Base-by-base conservation (phyloP, 2,888 invertebrate species). In the Eupithecia abbreviata region DNA sequence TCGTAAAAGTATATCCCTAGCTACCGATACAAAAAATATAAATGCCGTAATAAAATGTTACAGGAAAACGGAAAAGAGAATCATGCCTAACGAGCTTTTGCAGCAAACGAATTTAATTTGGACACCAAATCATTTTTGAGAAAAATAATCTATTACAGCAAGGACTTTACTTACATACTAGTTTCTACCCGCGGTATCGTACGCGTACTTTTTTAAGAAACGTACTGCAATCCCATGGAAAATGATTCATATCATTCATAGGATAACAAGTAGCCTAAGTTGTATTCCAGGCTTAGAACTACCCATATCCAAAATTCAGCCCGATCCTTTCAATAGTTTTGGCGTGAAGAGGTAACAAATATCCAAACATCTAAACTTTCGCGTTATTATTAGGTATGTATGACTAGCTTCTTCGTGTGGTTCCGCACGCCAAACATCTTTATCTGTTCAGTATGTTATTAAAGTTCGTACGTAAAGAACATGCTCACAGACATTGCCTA, bases 11-110 rank as follows among this genome's bases (percentile, higher is more conserved):
- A 75, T 77, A 75, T 76, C 72, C 69, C 72, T 78, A 79, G 79
- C n/a, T 69, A 75, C 79, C 77, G 78, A 81, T 81, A 82, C 82
- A 80, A 80, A 72, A 79, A 76, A 80, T 79, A 77, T 77, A 77
- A 76, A 77, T 72, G 55, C 72, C 62, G 73, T 75, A 74, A 76
- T 78, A 78, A 77, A 77, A 69, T 72, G 77, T 75, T 74, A 72
- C 67, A 73, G 77, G 74, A 77, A 74, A 79, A 62, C 49, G 45
- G 77, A 73, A 77, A 78, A 45, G 47, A 73, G 69, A 77, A 73
- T 70, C n/a, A 65, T 72, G 69, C 71, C 69, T 74, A 76, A 74
- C 71, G 72, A 79, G 71, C 70, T 76, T 78, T 76, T 68, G 43
- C 67, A 67, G 43, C 43, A 68, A 68, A 68, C 67, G 7, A 43